These are phyloP conservation scores for Equus quagga DNA, from an alignment of 2,113 vertebrate species.

Conservation along the genomic window DNA sequence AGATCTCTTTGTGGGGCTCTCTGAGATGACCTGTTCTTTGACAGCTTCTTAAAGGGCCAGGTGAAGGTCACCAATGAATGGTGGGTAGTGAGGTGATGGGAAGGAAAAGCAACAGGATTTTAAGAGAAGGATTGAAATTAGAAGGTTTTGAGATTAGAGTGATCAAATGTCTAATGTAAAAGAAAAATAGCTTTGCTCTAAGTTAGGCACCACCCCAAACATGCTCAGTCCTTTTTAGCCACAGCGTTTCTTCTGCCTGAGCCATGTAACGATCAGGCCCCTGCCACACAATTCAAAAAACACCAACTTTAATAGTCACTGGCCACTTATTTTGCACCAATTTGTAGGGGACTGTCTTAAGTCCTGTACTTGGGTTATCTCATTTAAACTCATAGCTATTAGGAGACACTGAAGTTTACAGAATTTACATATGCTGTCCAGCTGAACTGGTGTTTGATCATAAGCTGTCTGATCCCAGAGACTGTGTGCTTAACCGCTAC, in stretches of 20 bases:
- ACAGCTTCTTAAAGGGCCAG: neutral
- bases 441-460: constrained; percentile 1
- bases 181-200: constrained; percentile 38
- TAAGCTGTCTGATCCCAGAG: neutral
- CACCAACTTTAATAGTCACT: neutral
- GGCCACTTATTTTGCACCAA: neutral
- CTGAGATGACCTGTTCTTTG: neutral
- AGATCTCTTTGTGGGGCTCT: neutral
- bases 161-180: neutral
- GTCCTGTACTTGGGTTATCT: neutral
- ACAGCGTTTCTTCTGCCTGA: neutral
- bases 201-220: neutral
- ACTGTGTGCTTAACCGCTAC: neutral
- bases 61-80: neutral
- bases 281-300: neutral
- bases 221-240: neutral
- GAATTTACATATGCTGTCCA: neutral
- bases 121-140: neutral
- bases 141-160: neutral
- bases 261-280: neutral
- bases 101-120: neutral
- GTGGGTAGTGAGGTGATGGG: neutral
- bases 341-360: neutral
- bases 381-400: neutral
- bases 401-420: constrained; percentile 21